Evolutionary conservation across 2,888 invertebrate species (phyloP), one percentile per base, ranked within the genome.

Genomic region (Boloria euphrosyne): DNA sequence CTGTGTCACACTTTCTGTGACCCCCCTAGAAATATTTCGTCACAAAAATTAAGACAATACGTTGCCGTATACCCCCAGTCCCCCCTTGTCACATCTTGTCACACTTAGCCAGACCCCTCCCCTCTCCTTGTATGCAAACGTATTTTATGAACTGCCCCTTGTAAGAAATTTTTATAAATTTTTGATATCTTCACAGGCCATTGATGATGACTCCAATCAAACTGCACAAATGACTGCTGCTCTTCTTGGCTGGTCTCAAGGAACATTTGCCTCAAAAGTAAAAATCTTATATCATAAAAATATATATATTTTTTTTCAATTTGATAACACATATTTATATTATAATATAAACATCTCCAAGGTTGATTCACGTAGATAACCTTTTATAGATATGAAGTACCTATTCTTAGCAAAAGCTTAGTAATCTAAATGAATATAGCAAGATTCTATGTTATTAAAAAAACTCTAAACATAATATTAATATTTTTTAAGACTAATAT

Each of bases 221-320:
- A 99, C 99, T 7, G 99, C 98, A 57, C 99, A 99, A 92, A 99
- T 99, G 98, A 97, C 97, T 0, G 99, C 99, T 55, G 98, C 98
- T 3, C 81, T 96, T 0, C 91, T 99, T 44, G 97, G 99, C 84
- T 99, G 99, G 99, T 98, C 99, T 0, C 98, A 98, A 78, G 99
- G 96, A 17, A 97, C 97, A 4, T 99, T 98, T 90, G 98, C 98
- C 49, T 99, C 99, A 62, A 98, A 99, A 93, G 95, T 95, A 43
- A 22, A 43, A 57, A 6, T 49, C 38, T 27, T 18, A 51, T 38
- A 52, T 14, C 18, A 14, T 22, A 10, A 22, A 22, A 22, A 22
- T 22, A 22, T 22, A 22, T 22, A 22, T 22, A 38, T n/a, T 38
- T 14, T 3, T 38, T 17, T 31, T 13, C 6, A 49, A 17, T 17